Evolutionary conservation across 2,113 vertebrate species (phyloP).

Genomic region (Copsychus sechellarum): DNA sequence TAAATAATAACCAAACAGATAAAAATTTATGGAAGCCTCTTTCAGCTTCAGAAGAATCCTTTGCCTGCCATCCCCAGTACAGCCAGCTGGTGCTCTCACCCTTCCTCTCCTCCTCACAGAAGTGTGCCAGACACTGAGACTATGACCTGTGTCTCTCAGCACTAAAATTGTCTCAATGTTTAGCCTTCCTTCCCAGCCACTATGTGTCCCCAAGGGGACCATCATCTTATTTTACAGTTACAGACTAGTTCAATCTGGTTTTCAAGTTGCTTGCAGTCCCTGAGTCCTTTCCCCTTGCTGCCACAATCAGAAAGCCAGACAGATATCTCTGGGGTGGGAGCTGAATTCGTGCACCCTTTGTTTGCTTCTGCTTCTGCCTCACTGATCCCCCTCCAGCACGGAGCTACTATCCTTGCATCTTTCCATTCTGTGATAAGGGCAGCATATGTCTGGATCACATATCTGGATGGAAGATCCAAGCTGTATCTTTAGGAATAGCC

Average conservation of each 20-base stretch:
- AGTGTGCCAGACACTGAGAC: neutral
- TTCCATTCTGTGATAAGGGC: conserved; percentile 13
- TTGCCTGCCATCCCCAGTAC: neutral
- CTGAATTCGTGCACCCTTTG: neutral
- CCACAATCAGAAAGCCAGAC: neutral
- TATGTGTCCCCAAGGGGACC: neutral
- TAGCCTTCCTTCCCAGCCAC: neutral
- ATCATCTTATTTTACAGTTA: neutral
- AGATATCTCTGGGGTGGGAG: neutral
- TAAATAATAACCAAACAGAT: neutral
- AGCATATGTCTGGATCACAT: conserved; percentile 45
- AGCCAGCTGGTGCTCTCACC: neutral
- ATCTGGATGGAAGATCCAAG: conserved; percentile 21
- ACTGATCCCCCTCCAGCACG: neutral
- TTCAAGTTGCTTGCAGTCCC: neutral
- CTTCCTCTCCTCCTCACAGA: neutral
- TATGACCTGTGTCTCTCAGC: neutral
- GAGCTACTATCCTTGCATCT: neutral
- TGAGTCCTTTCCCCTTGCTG: neutral
- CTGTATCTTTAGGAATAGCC: conserved; percentile 19
- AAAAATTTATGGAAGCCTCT: neutral
- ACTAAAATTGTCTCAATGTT: neutral
- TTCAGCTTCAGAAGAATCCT: neutral
- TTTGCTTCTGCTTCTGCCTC: neutral
- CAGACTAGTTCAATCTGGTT: neutral